phyloP scores from a whole-genome alignment of 1,140 invertebrate genomes.

The Pomacea maculata region DNA sequence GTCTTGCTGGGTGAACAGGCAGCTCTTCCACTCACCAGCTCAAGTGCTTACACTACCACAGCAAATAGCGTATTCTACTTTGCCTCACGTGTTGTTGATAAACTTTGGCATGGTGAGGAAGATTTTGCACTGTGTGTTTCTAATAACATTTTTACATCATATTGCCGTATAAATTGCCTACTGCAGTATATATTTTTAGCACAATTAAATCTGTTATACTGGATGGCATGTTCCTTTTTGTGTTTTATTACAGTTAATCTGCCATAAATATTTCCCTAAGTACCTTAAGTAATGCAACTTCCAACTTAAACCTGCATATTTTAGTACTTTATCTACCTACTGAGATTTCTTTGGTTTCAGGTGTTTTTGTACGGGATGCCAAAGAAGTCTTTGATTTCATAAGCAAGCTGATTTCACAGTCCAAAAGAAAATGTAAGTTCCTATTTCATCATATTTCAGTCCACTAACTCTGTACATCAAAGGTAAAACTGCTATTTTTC shows the following conservation, averaged over 20 bases:
- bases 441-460: neutral
- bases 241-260: neutral
- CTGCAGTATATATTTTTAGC: neutral
- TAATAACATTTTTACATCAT: neutral
- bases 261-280: neutral
- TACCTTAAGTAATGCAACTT: too few species aligned
- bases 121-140: neutral
- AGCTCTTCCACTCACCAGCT: constrained; percentile 70
- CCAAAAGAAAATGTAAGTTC: constrained; percentile 62
- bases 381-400: constrained; percentile 97
- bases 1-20: constrained; percentile 85
- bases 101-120: constrained; percentile 89
- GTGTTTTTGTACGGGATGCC: constrained; percentile 76
- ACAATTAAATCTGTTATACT: neutral
- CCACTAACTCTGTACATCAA: too few species aligned
- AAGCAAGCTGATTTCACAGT: constrained; percentile 82
- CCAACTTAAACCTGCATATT: neutral
- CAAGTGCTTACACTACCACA: constrained; percentile 58
- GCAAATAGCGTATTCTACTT: constrained; percentile 89
- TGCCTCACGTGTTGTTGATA: constrained; percentile 92
- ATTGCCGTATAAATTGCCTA: neutral
- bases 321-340: neutral
- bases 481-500: too few species aligned
- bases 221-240: neutral
- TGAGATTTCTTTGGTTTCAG: constrained; percentile 38